These are phyloP conservation scores for Squalus acanthias DNA, from an alignment of 2,797 vertebrate species.

Conservation along the genomic window DNA sequence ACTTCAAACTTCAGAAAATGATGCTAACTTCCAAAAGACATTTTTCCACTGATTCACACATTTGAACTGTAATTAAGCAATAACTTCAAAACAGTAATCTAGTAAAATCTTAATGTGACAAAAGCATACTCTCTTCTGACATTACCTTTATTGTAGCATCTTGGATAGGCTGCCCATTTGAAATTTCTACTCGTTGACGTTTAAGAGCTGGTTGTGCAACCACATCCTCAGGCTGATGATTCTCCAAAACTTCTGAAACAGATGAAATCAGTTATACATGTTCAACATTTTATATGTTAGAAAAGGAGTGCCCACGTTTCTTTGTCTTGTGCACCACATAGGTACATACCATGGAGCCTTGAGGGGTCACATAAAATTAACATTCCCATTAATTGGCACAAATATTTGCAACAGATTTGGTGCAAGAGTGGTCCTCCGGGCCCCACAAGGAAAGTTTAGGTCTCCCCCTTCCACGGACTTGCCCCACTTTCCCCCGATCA, in stretches of 20 bases:
- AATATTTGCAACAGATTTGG: not conserved
- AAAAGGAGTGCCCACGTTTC: not conserved
- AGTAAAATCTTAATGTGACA: not conserved
- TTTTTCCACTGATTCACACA: slow-evolving; percentile 22
- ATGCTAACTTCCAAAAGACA: slow-evolving; percentile 14
- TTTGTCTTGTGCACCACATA: not conserved
- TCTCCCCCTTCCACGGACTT: not conserved
- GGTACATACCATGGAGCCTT: not conserved
- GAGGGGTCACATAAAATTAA: not conserved
- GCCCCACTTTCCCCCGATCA: not conserved
- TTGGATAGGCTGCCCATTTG: slow-evolving; percentile 59
- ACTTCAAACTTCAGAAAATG: slow-evolving; percentile 37
- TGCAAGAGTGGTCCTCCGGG: not conserved
- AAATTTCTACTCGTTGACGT: slow-evolving; percentile 74
- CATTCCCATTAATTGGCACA: not conserved
- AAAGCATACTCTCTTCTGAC: not conserved
- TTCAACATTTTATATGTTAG: no score
- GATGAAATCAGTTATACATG: slow-evolving; percentile 30
- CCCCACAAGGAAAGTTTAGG: not conserved
- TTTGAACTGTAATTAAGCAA: not conserved
- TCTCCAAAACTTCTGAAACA: slow-evolving; percentile 75
- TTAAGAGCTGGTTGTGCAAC: slow-evolving; percentile 79
- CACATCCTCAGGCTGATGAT: slow-evolving; percentile 73
- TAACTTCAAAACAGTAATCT: not conserved
- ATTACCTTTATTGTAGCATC: slow-evolving; percentile 72